Conservation (phyloP, 1,140 invertebrate species). For the Paralvinella palmiformis region DNA sequence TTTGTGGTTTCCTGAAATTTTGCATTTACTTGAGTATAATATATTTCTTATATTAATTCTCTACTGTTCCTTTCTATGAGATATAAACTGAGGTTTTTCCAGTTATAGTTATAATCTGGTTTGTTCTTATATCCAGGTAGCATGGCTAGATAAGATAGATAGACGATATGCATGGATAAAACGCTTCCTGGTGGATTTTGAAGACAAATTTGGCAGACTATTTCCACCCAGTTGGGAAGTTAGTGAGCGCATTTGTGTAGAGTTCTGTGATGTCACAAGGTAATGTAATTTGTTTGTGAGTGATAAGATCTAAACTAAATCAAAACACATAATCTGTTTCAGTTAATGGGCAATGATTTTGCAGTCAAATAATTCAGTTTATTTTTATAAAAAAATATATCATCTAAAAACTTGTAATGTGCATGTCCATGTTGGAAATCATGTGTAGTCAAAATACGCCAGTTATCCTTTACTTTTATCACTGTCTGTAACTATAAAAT, state of each 20-base stretch:
- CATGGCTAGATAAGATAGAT: slow-evolving; percentile 95
- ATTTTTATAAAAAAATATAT: too few species aligned
- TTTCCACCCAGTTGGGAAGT: slow-evolving; percentile 93
- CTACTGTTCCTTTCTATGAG: neutral
- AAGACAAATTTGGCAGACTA: slow-evolving; percentile 81
- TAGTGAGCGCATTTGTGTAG: slow-evolving; percentile 83
- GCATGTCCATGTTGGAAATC: too few species aligned
- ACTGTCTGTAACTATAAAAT: too few species aligned
- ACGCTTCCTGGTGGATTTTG: slow-evolving; percentile 89
- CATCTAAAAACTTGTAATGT: too few species aligned
- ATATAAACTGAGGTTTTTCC: neutral
- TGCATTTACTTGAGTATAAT: neutral
- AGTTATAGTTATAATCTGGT: slow-evolving; percentile 1
- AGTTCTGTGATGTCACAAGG: slow-evolving; percentile 78
- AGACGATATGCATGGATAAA: slow-evolving; percentile 96
- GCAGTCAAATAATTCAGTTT: too few species aligned
- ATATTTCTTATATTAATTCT: neutral
- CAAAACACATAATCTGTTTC: too few species aligned
- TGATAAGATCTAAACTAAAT: too few species aligned
- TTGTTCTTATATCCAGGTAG: slow-evolving; percentile 53
- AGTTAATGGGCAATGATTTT: too few species aligned
- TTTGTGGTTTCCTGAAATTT: neutral
- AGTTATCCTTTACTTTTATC: too few species aligned
- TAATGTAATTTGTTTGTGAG: too few species aligned
- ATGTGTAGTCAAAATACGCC: too few species aligned